Conservation (phyloP, 2,113 vertebrate species). For the Macaca nemestrina region DNA sequence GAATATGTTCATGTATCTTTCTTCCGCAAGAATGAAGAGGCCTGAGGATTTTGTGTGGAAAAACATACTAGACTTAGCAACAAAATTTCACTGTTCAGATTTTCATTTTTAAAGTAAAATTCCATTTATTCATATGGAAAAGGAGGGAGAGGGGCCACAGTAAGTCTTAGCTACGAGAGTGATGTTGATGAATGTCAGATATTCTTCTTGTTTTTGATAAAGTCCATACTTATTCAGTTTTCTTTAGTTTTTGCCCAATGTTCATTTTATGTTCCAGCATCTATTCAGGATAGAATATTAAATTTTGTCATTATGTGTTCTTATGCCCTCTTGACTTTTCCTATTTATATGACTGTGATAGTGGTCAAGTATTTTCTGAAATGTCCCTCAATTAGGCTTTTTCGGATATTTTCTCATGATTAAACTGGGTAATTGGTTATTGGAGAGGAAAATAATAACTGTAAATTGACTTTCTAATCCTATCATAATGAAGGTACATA, state of each 20-base stretch:
- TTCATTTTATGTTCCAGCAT: background rate
- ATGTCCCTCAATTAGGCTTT: background rate
- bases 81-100: background rate
- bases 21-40: background rate
- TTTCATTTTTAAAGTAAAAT: background rate
- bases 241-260: background rate
- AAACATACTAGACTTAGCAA: background rate
- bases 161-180: background rate
- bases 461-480: too few species aligned
- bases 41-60: background rate
- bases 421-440: too few species aligned
- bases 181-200: background rate
- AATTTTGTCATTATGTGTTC: background rate
- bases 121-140: background rate
- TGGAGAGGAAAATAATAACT: background rate
- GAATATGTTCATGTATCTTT: background rate
- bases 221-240: background rate
- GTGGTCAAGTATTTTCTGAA: background rate
- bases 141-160: fast-evolving
- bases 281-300: background rate
- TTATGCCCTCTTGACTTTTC: background rate
- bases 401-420: background rate
- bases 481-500: background rate
- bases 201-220: background rate
- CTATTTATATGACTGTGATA: background rate